Evolutionary conservation across 37 sponge, comb jelly and placozoan species (phyloP).

Genomic region (Ianthella basta): DNA sequence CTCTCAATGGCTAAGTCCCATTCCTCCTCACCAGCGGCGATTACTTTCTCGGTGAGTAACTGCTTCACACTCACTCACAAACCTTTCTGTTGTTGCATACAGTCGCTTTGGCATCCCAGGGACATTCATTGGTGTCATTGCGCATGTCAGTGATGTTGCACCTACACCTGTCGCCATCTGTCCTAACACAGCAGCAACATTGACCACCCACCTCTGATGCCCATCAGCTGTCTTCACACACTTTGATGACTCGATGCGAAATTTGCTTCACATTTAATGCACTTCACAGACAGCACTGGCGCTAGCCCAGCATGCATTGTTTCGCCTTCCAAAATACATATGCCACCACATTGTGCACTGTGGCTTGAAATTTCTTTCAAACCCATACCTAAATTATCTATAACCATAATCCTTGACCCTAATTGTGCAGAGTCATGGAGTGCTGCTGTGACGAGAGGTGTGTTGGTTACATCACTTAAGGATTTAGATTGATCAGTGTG

Average conservation of each 20-base stretch:
- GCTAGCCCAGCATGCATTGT: constrained; percentile 25
- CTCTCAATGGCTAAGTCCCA: constrained; percentile 28
- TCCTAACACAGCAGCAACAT: constrained; percentile 58
- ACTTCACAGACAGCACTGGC: neutral
- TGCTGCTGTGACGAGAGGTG: no score
- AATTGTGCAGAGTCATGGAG: no score
- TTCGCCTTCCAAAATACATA: neutral
- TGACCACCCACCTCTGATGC: constrained; percentile 42
- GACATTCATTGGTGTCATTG: constrained; percentile 33
- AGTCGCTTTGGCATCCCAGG: constrained; percentile 47
- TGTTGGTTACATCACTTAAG: no score
- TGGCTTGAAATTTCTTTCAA: constrained; percentile 1
- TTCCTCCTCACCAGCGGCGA: constrained; percentile 32
- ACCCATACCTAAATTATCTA: neutral
- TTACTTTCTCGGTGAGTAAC: constrained; percentile 12
- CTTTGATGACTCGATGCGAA: neutral
- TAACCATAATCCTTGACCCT: constrained; percentile 14
- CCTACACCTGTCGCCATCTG: constrained; percentile 65
- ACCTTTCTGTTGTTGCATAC: constrained; percentile 37
- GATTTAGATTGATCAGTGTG: no score
- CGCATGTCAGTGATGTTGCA: constrained; percentile 10
- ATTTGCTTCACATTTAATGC: constrained; percentile 6
- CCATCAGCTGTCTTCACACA: neutral
- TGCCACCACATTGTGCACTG: constrained; percentile 37
- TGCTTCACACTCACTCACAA: constrained; percentile 26